Evolutionary conservation across 1,140 invertebrate species (phyloP).

Genomic region (Megalopta genalis): DNA sequence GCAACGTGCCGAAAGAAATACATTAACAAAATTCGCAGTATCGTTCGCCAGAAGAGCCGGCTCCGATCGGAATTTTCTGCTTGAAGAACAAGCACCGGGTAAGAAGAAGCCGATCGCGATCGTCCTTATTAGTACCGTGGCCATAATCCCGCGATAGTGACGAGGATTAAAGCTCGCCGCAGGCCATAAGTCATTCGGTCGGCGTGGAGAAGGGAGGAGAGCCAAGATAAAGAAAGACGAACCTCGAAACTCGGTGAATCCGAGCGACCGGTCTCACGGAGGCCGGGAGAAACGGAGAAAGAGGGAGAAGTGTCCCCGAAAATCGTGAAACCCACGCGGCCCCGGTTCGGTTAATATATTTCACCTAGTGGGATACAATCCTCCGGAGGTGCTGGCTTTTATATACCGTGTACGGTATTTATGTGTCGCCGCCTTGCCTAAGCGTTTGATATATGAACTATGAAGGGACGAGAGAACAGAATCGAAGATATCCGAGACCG

Average conservation of each 20-base stretch:
- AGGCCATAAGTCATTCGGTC: conserved; percentile 63
- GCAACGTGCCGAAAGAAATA: too few species aligned
- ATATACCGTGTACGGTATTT: conserved; percentile 69
- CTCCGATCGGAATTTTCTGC: not conserved
- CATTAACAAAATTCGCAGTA: too few species aligned
- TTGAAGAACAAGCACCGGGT: not conserved
- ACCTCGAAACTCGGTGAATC: conserved; percentile 25
- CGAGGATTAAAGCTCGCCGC: conserved; percentile 63
- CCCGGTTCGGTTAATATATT: conserved; percentile 67
- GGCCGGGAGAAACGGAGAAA: not conserved
- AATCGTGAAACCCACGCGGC: conserved; percentile 68
- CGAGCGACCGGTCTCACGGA: conserved; percentile 4
- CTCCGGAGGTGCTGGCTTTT: conserved; percentile 62
- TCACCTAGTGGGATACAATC: conserved; percentile 64
- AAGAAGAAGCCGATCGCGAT: not conserved
- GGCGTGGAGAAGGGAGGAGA: not conserved
- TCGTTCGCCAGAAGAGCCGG: too few species aligned
- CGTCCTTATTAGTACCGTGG: conserved; percentile 49
- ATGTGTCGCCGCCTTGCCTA: conserved; percentile 71
- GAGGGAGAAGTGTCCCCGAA: conserved; percentile 62
- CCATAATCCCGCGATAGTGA: conserved; percentile 54
- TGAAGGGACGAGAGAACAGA: conserved; percentile 54
- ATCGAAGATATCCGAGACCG: not conserved
- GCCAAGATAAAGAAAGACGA: not conserved
- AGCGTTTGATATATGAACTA: conserved; percentile 73